These are phyloP conservation scores for Ctena decussata DNA, from an alignment of 2,888 invertebrate genomes.

Conservation along the genomic window DNA sequence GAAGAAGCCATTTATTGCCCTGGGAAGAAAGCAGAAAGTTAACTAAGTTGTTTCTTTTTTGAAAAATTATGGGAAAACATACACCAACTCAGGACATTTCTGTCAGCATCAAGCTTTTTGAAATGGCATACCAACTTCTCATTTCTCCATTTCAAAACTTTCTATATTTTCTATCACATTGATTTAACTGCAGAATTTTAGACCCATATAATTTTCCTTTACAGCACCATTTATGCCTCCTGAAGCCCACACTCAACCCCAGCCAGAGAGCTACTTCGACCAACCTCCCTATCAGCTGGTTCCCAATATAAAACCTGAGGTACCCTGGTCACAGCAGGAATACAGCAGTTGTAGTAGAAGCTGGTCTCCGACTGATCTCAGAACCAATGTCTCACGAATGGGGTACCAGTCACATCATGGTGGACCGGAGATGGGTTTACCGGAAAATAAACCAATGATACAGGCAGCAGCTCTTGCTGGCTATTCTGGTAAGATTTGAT, in stretches of 20 bases:
- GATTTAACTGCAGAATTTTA: no score
- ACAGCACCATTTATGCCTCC: conserved; percentile 59
- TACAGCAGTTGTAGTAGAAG: conserved; percentile 86
- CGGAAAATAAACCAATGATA: conserved; percentile 89
- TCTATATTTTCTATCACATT: no score
- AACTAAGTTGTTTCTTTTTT: no score
- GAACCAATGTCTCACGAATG: conserved; percentile 65
- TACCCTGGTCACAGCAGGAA: conserved; percentile 77
- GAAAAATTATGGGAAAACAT: no score
- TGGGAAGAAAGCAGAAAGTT: no score
- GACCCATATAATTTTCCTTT: no score
- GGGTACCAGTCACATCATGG: conserved; percentile 73
- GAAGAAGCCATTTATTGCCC: no score
- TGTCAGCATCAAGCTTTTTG: no score
- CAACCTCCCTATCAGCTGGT: conserved; percentile 91
- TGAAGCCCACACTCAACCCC: conserved; percentile 69
- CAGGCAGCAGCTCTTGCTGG: conserved; percentile 89
- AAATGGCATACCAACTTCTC: no score
- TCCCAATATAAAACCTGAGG: conserved; percentile 88
- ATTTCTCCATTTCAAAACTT: no score
- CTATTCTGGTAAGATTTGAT: conserved; percentile 80
- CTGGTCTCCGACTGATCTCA: conserved; percentile 82
- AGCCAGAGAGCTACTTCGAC: conserved; percentile 73
- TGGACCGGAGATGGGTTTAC: conserved; percentile 53
- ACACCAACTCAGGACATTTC: no score